Percentiles rank a stretch among this genome's conserved stretches.
Evolutionary conservation across 2,797 vertebrate species (phyloP).

Genomic region (Lateolabrax maculatus): DNA sequence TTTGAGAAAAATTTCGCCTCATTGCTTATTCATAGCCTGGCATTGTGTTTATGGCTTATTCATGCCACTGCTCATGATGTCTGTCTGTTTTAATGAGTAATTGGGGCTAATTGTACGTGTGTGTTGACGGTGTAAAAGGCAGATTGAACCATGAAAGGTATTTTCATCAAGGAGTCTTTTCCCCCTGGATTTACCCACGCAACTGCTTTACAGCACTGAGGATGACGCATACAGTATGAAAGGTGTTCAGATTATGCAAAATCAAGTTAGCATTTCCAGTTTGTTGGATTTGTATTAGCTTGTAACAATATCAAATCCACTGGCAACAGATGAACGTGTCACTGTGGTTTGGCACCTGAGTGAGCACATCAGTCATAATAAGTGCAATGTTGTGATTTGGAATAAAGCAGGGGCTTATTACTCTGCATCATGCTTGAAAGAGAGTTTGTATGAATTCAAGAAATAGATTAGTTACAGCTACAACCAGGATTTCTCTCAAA

Average conservation of each 20-base stretch:
- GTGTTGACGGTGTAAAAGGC: conserved; percentile 54
- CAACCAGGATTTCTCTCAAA: conserved; percentile 18
- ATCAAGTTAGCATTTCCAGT: conserved; percentile 45
- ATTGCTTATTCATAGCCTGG: conserved; percentile 80
- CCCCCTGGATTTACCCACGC: conserved; percentile 28
- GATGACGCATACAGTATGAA: conserved; percentile 44
- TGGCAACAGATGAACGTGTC: conserved; percentile 43
- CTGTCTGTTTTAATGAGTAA: conserved; percentile 77
- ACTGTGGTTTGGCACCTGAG: conserved; percentile 45
- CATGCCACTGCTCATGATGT: conserved; percentile 64
- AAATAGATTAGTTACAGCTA: conserved; percentile 28
- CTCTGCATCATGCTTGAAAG: conserved; percentile 17
- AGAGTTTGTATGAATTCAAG: conserved; percentile 27
- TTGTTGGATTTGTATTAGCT: conserved; percentile 49
- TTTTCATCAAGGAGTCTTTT: conserved; percentile 57
- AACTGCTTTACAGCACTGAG: conserved; percentile 7
- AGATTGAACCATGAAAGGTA: conserved; percentile 62
- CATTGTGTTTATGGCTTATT: conserved; percentile 78
- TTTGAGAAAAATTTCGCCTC: conserved; percentile 73
- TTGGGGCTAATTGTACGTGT: conserved; percentile 72
- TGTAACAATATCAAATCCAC: conserved; percentile 38
- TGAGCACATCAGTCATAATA: conserved; percentile 55
- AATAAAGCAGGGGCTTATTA: conserved; percentile 43
- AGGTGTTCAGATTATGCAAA: conserved; percentile 59
- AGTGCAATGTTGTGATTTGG: conserved; percentile 47